Conservation (phyloP, 1,140 invertebrate species). For the Apolygus lucorum region DNA sequence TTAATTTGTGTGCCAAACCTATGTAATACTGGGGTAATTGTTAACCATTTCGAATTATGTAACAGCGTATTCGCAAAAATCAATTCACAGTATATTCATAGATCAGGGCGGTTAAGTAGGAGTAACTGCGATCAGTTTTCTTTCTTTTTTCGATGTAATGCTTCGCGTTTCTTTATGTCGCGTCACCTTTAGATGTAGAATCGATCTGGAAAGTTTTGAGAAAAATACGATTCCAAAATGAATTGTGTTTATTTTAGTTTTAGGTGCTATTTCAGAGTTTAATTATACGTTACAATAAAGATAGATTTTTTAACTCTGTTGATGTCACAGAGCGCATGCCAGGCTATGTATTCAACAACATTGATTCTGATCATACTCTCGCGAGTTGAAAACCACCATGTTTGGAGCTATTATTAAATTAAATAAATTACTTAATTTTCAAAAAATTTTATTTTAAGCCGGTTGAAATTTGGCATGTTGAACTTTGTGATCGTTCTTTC, state of each 20-base stretch:
- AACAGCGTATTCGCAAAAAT: too few relatives aligned
- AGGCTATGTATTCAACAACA: not conserved
- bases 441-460: not conserved
- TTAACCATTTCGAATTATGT: not conserved
- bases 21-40: not conserved
- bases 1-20: conserved; percentile 14
- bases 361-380: not conserved
- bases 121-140: too few relatives aligned
- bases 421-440: too few relatives aligned
- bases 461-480: not conserved
- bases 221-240: not conserved
- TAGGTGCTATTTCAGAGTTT: not conserved
- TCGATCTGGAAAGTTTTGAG: not conserved
- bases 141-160: not conserved
- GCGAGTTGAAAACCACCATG: not conserved
- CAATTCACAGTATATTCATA: too few relatives aligned
- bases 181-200: not conserved
- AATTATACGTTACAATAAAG: not conserved
- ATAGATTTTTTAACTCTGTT: not conserved
- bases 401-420: not conserved
- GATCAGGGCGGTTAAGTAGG: too few relatives aligned
- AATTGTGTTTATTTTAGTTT: not conserved
- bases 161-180: not conserved
- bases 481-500: not conserved
- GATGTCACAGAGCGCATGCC: not conserved